A percentile compares a stretch with the other conserved stretches of the same genome.
phyloP scores from a whole-genome alignment of 2,797 vertebrate genomes.

The Halcyon leucocephala region DNA sequence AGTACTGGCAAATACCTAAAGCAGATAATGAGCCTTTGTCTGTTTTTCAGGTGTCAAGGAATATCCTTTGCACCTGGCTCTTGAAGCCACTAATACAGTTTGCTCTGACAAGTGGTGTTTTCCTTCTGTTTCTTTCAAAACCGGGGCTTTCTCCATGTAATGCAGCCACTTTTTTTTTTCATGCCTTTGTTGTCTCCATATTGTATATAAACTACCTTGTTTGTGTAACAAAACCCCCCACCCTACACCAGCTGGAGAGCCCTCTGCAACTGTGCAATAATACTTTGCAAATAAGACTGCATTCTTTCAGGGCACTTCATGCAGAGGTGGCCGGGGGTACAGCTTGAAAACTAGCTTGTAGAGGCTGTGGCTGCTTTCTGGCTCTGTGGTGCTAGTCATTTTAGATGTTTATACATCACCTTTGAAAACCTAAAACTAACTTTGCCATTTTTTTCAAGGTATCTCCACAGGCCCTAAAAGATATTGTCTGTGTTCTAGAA shows the following conservation, averaged over 20 bases:
- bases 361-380: not conserved
- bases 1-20: constrained; percentile 6
- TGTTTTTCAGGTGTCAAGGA: not conserved
- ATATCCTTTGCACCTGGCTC: not conserved
- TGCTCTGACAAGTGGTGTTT: not conserved
- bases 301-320: not conserved
- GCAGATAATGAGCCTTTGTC: constrained; percentile 28
- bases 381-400: not conserved
- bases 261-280: not conserved
- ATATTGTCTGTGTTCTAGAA: not conserved
- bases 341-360: not conserved
- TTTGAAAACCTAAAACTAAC: not conserved
- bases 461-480: not conserved
- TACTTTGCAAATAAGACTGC: not conserved
- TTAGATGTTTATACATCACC: not conserved
- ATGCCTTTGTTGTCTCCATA: not conserved
- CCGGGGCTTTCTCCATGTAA: not conserved
- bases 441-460: not conserved
- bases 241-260: not conserved
- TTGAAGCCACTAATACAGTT: not conserved
- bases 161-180: not conserved
- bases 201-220: not conserved
- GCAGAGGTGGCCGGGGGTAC: not conserved
- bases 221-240: not conserved
- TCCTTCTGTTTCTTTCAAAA: not conserved